Evolutionary conservation across 1,140 invertebrate genomes (phyloP).

Genomic region (Bradynema listronoti): DNA sequence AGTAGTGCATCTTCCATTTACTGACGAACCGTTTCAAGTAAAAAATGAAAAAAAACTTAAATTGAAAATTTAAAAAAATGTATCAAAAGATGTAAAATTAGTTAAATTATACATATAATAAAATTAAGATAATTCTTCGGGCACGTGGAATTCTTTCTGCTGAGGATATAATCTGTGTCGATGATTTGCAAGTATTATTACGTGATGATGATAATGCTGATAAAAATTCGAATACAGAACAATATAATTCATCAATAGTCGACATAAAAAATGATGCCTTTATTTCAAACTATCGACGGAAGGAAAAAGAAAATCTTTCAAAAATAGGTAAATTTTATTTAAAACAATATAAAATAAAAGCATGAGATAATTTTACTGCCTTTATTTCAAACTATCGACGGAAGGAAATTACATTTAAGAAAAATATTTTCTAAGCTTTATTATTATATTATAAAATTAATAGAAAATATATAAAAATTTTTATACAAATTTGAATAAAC

Average conservation of each 20-base stretch:
- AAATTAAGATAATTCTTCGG: slow-evolving; percentile 12
- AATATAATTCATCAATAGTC: neutral
- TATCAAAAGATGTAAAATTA: neutral
- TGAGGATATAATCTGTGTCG: slow-evolving; percentile 25
- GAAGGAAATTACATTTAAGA: too few species aligned
- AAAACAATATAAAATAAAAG: too few species aligned
- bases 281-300: too few species aligned
- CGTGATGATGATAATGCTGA: neutral
- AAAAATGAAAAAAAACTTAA: neutral
- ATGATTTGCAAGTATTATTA: slow-evolving; percentile 21
- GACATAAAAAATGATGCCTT: too few species aligned
- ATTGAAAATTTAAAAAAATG: neutral
- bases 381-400: too few species aligned
- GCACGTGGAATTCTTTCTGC: slow-evolving; percentile 20
- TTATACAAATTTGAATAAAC: too few species aligned
- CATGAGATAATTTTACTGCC: too few species aligned
- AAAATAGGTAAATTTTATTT: too few species aligned
- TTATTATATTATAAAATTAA: too few species aligned
- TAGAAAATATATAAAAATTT: too few species aligned
- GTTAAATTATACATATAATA: neutral
- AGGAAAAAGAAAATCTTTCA: too few species aligned
- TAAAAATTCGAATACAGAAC: neutral
- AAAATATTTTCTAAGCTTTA: too few species aligned
- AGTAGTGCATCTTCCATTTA: neutral
- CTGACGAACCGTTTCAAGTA: neutral